phyloP scores from a whole-genome alignment of 1,140 invertebrate genomes.

The Ladona fulva region DNA sequence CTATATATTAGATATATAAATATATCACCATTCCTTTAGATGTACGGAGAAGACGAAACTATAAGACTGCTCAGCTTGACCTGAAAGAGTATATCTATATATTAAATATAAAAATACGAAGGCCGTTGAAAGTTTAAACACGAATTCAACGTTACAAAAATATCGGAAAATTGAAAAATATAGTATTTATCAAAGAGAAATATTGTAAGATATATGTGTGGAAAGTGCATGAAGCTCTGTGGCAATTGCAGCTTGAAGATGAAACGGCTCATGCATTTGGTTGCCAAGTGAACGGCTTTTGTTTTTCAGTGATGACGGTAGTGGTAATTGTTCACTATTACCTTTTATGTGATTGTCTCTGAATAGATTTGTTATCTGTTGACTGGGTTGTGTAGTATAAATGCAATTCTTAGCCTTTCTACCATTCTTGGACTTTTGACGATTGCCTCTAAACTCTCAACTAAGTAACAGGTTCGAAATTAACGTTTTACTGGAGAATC shows the following conservation, averaged over 20 bases:
- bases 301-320: not conserved
- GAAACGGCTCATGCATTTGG: not conserved
- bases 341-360: not conserved
- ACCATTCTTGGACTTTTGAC: not conserved
- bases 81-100: constrained; percentile 8
- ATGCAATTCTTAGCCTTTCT: not conserved
- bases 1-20: constrained; percentile 9
- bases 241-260: not conserved
- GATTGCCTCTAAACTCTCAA: no score
- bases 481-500: no score
- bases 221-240: not conserved
- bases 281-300: not conserved
- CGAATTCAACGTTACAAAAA: constrained; percentile 2
- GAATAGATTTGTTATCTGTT: constrained; percentile 5
- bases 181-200: constrained; percentile 3
- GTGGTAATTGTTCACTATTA: constrained; percentile 3
- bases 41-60: not conserved
- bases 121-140: not conserved
- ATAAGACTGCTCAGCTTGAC: constrained; percentile 8
- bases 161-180: constrained; percentile 4
- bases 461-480: no score
- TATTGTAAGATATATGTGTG: not conserved
- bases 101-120: constrained; percentile 9
- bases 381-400: constrained; percentile 10
- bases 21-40: constrained; percentile 10